Percentiles rank a stretch among this genome's conserved stretches.
These are phyloP conservation scores for Ceyx margarethae DNA, from an alignment of 2,113 vertebrate genomes.

Conservation along the genomic window DNA sequence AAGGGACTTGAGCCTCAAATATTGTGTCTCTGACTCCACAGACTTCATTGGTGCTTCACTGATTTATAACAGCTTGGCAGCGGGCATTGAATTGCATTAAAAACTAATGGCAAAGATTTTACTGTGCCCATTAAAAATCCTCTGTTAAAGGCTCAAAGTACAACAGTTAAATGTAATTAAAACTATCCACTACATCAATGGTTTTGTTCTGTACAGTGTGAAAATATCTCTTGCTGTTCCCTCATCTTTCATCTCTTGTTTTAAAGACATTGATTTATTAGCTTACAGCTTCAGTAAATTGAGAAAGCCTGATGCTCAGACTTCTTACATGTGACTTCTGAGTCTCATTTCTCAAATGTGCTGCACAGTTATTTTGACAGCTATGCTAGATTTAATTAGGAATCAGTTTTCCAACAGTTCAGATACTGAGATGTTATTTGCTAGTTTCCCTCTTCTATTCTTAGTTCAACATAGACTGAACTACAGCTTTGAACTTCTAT, in stretches of 20 bases:
- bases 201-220: neutral
- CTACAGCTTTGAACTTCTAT: neutral
- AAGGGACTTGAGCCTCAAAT: neutral
- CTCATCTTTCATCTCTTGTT: constrained; percentile 33
- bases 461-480: neutral
- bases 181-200: neutral
- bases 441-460: neutral
- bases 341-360: constrained; percentile 12
- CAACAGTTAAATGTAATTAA: constrained; percentile 11
- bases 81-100: neutral
- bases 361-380: neutral
- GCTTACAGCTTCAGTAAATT: neutral
- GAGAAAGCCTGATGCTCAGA: neutral
- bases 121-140: neutral
- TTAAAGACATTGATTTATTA: constrained; percentile 40
- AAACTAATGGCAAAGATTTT: neutral
- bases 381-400: constrained; percentile 26
- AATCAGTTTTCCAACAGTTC: neutral
- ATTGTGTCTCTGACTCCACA: neutral
- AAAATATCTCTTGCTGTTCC: neutral
- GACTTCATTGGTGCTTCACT: neutral
- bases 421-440: neutral
- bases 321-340: constrained; percentile 27
- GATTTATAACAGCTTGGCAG: neutral
- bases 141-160: neutral